These are phyloP conservation scores for Eilema griseolum DNA, from an alignment of 2,888 invertebrate species.

Conservation along the genomic window DNA sequence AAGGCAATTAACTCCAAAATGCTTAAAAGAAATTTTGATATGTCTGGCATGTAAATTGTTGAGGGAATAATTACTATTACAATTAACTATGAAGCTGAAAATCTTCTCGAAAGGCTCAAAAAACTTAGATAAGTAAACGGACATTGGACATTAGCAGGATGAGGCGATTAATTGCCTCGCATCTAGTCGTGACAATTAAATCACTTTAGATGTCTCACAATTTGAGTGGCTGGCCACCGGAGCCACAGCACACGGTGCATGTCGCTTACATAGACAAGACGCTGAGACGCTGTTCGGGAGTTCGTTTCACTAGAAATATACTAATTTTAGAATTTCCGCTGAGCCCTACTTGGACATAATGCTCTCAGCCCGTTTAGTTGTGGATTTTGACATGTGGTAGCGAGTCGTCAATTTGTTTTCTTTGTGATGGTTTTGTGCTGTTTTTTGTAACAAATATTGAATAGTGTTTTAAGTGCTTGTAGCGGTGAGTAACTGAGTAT, in stretches of 20 bases:
- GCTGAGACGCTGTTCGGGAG: conserved; percentile 69
- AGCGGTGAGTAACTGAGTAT: conserved; percentile 50
- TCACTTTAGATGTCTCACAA: conserved; percentile 75
- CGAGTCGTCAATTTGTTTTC: conserved; percentile 53
- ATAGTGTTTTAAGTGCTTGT: conserved; percentile 40
- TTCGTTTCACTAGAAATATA: conserved; percentile 82
- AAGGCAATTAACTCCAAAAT: not conserved
- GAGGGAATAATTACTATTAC: not conserved
- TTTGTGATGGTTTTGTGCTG: conserved; percentile 43
- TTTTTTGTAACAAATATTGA: conserved; percentile 47
- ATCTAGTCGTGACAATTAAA: conserved; percentile 77
- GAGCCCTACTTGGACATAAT: conserved; percentile 80
- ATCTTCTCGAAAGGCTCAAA: conserved; percentile 37
- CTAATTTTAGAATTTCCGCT: conserved; percentile 86
- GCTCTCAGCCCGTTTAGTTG: conserved; percentile 74
- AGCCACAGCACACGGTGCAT: conserved; percentile 66
- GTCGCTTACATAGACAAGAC: conserved; percentile 77
- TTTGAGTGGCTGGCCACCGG: conserved; percentile 71
- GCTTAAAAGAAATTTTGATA: not conserved
- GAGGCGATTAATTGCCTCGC: conserved; percentile 66
- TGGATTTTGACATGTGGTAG: conserved; percentile 66
- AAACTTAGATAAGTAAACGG: conserved; percentile 49
- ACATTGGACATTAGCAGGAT: conserved; percentile 54
- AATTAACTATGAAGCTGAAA: conserved; percentile 10
- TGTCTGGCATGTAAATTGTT: too few species aligned